Evolutionary conservation across 2,113 vertebrate species (phyloP), one percentile per base, ranked within the genome.

Genomic region (Steatornis caripensis): DNA sequence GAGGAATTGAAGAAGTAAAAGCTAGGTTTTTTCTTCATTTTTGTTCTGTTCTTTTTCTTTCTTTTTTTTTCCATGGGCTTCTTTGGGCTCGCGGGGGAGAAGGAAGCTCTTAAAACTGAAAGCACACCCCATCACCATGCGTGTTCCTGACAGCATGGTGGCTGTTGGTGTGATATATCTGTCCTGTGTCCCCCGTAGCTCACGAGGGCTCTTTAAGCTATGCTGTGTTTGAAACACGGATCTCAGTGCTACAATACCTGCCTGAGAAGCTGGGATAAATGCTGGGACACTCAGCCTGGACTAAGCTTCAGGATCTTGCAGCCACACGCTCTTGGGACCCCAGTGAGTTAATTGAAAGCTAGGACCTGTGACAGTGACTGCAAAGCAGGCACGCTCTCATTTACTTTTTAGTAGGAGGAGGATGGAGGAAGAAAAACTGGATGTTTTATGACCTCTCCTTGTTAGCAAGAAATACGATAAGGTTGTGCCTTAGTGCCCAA

Each of bases 381-480:
- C 43, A 81, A 85, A 96, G 43, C 54, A 94, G 68, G 80, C 62
- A 29, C 62, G 27, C 7, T 55, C 45, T 88, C 71, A 74, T 77
- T 88, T 75, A 36, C 32, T 48, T 91, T 71, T 81, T 20, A 86
- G 62, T 15, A 71, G 39, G 2, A 61, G 43, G 29, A 36, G 11
- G 36, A 39, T 32, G 37, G 14, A 84, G 37, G 14, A 85, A 14
- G 15, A 62, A 92, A 65, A 72, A 46, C 7, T 1, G 1, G 15
- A 6, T 18, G 30, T 4, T 88, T 92, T 84, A 90, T 57, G 58
- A 74, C 41, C 11, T 79, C 36, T 70, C 22, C 17, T 89, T 66
- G 58, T 66, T 88, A 92, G 37, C 18, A 86, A 77, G 66, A 96
- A 93, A 64, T 84, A 94, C 6, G 36, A 41, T 45, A 62, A 71